Evolutionary conservation across 2,113 vertebrate genomes (phyloP), one percentile per base, ranked within the genome.

Genomic region (Gallinago media): DNA sequence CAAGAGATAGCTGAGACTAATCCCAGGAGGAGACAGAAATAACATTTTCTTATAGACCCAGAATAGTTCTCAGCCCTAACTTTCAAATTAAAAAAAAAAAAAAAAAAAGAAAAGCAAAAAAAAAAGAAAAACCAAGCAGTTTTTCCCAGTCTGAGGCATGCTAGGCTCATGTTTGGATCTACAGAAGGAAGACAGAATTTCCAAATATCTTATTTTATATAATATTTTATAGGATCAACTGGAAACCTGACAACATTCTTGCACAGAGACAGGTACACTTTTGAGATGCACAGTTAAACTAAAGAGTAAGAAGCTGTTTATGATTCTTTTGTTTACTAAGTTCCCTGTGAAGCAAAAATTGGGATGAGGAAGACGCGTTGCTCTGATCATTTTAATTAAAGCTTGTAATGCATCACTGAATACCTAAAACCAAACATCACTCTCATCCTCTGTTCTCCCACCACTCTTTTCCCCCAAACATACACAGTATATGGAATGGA

Each of bases 301-400:
- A 95, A 94, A 97, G 88, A 82, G 32, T 36, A 68, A 55, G 55
- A 94, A 93, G 72, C n/a, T 77, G 44, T 95, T 97, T 85, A 87
- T 95, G 58, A 50, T 87, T 71, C 63, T 36, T 97, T 94, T 96
- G 84, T 97, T 97, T 96, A 72, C 46, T 72, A 91, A 68, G 62
- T 72, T 96, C 68, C 75, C 82, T 92, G 66, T 83, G 87, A 96
- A 98, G 91, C 75, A 96, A 87, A 96, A 61, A 94, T 92, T 97
- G 94, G 82, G 73, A 93, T 55, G 40, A 96, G 59, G 80, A 97
- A 97, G 87, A 79, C 47, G 93, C 50, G 78, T 75, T 83, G 40
- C 74, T 66, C 81, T 91, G 87, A 97, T 92, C n/a, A 93, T 97
- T 97, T 98, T 97, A 98, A 98, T 98, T 97, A 98, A 97, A 97